Conservation (phyloP, 2,888 invertebrate genomes). For the Scaptomyza polygonia region DNA sequence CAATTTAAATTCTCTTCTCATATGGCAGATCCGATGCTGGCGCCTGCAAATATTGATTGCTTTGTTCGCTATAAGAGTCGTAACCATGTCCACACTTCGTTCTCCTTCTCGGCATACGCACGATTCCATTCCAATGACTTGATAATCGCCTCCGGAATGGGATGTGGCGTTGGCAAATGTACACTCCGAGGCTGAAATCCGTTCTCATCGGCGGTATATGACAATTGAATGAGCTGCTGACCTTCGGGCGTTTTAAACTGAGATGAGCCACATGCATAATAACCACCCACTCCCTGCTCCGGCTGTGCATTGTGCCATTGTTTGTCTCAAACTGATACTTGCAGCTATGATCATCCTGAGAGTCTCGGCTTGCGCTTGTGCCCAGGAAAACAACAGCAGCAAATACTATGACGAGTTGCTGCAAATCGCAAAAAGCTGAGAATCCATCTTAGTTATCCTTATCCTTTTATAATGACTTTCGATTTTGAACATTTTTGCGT, state of each 20-base stretch:
- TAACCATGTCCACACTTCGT: slow-evolving; percentile 30
- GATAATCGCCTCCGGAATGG: slow-evolving; percentile 78
- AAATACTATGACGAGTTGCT: slow-evolving; percentile 63
- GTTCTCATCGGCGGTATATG: slow-evolving; percentile 86
- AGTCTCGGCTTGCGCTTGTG: slow-evolving; percentile 68
- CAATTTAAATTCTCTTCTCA: slow-evolving; percentile 67
- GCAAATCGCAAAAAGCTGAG: slow-evolving; percentile 24
- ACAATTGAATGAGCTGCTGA: slow-evolving; percentile 75
- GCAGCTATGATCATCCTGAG: slow-evolving; percentile 84
- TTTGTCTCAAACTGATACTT: slow-evolving; percentile 85
- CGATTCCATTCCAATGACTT: slow-evolving; percentile 75
- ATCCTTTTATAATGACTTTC: slow-evolving; percentile 60
- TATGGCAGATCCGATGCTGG: slow-evolving; percentile 60
- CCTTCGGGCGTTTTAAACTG: slow-evolving; percentile 86
- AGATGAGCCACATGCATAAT: slow-evolving; percentile 85
- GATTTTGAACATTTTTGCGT: slow-evolving; percentile 76
- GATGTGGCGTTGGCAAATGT: slow-evolving; percentile 81
- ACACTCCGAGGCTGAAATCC: slow-evolving; percentile 85
- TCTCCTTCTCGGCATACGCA: slow-evolving; percentile 77
- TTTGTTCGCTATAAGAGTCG: slow-evolving; percentile 37
- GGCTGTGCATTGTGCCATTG: slow-evolving; percentile 87
- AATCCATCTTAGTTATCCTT: slow-evolving; percentile 2
- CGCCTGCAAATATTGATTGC: slow-evolving; percentile 57
- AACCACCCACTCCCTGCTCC: slow-evolving; percentile 86
- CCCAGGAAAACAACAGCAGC: slow-evolving; percentile 43